Conservation (phyloP, 1,140 invertebrate genomes). For the Cydia pomonella region DNA sequence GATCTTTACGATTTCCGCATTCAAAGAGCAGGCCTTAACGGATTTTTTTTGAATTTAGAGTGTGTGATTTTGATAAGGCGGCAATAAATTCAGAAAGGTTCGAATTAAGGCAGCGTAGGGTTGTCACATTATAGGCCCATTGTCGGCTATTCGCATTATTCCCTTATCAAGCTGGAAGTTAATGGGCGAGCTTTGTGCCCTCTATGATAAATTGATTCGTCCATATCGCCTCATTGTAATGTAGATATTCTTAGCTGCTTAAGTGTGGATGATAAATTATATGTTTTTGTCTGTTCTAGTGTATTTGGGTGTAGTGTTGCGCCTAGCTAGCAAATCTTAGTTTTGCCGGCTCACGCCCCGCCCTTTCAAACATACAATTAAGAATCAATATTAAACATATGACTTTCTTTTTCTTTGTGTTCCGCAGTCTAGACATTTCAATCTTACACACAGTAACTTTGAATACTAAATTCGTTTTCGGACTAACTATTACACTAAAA, state of each 20-base stretch:
- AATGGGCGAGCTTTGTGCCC: conserved; percentile 40
- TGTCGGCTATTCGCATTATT: conserved; percentile 37
- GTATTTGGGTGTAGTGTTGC: conserved; percentile 16
- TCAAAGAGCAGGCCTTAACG: neutral
- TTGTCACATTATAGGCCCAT: conserved; percentile 36
- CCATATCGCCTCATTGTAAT: conserved; percentile 37
- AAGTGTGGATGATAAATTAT: conserved; percentile 37
- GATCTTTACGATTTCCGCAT: neutral
- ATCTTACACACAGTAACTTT: no score
- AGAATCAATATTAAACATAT: neutral
- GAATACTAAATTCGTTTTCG: no score
- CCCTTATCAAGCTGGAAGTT: conserved; percentile 39
- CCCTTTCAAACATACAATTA: neutral
- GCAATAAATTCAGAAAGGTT: conserved; percentile 41
- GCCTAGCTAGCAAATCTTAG: neutral
- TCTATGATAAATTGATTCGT: conserved; percentile 40
- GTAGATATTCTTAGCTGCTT: conserved; percentile 40
- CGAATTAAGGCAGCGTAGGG: conserved; percentile 37
- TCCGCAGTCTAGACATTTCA: no score
- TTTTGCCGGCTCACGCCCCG: neutral
- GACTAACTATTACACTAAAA: no score
- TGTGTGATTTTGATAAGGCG: conserved; percentile 41
- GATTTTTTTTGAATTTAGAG: conserved; percentile 25
- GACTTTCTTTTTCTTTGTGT: no score
- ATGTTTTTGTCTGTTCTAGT: conserved; percentile 38